A percentile compares a stretch with the other conserved stretches of the same genome.
These are phyloP conservation scores for Acanthornis magna DNA, from an alignment of 2,797 vertebrate genomes.

Conservation along the genomic window DNA sequence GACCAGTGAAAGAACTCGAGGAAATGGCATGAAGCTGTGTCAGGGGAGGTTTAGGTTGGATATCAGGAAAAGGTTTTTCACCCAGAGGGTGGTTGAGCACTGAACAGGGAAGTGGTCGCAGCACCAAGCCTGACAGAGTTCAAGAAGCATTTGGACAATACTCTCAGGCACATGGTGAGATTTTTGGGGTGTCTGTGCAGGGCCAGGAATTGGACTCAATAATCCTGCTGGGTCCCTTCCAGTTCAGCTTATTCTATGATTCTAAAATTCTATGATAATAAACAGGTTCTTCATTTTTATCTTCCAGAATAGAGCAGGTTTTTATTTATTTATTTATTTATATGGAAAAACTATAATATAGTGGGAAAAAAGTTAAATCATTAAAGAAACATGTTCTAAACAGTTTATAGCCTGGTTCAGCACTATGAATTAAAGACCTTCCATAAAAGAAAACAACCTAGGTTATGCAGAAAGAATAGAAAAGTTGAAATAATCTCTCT, in stretches of 20 bases:
- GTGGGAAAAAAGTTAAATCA: not conserved
- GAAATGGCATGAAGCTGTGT: not conserved
- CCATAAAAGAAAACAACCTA: not conserved
- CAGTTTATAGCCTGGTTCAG: not conserved
- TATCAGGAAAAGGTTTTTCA: not conserved
- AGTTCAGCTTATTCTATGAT: not conserved
- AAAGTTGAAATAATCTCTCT: not conserved
- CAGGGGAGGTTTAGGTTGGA: not conserved
- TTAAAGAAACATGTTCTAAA: not conserved
- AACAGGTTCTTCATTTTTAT: not conserved
- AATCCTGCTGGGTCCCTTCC: not conserved
- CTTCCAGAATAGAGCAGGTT: not conserved
- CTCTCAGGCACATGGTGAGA: no score
- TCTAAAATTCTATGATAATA: not conserved
- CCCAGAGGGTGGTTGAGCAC: fast-evolving
- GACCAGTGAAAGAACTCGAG: not conserved
- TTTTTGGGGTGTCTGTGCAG: not conserved
- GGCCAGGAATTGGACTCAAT: not conserved
- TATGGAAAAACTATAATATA: not conserved
- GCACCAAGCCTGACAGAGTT: not conserved
- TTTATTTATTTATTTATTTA: not conserved
- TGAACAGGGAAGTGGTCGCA: not conserved
- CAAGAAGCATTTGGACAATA: not conserved
- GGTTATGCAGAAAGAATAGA: not conserved
- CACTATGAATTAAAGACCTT: not conserved